Conservation (phyloP, 2,888 invertebrate species). For the Drosophila percnosoma region DNA sequence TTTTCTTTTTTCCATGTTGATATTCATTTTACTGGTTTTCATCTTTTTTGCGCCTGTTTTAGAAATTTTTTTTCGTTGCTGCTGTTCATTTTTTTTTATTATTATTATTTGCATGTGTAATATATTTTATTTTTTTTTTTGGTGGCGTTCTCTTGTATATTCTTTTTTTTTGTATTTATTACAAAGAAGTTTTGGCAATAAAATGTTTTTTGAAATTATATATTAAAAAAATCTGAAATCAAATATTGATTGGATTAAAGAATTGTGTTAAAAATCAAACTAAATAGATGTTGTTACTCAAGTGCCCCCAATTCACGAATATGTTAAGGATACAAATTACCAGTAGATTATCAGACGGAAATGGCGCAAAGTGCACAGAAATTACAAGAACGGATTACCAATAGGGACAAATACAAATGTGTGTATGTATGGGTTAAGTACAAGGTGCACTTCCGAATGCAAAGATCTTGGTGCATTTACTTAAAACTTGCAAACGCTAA, state of each 20-base stretch:
- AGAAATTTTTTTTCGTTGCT: constrained; percentile 66
- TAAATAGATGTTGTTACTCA: constrained; percentile 28
- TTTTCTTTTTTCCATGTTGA: constrained; percentile 59
- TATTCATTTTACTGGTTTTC: constrained; percentile 64
- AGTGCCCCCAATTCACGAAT: constrained; percentile 20
- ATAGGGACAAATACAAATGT: constrained; percentile 2
- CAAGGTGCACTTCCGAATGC: background rate
- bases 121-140: constrained; percentile 55
- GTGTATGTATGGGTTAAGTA: background rate
- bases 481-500: background rate
- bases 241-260: constrained; percentile 84
- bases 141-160: constrained; percentile 65
- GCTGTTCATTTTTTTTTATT: constrained; percentile 58
- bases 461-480: background rate
- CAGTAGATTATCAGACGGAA: constrained; percentile 7
- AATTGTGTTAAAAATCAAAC: constrained; percentile 71
- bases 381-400: constrained; percentile 13
- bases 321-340: background rate
- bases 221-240: constrained; percentile 85
- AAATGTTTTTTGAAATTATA: constrained; percentile 85
- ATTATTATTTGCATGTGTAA: constrained; percentile 59
- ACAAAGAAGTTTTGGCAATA: constrained; percentile 83
- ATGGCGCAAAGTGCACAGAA: background rate
- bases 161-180: constrained; percentile 70
- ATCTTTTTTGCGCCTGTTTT: constrained; percentile 72